phyloP scores from a whole-genome alignment of 2,888 invertebrate genomes.

The Scaptomyza cyrtandrae region DNA sequence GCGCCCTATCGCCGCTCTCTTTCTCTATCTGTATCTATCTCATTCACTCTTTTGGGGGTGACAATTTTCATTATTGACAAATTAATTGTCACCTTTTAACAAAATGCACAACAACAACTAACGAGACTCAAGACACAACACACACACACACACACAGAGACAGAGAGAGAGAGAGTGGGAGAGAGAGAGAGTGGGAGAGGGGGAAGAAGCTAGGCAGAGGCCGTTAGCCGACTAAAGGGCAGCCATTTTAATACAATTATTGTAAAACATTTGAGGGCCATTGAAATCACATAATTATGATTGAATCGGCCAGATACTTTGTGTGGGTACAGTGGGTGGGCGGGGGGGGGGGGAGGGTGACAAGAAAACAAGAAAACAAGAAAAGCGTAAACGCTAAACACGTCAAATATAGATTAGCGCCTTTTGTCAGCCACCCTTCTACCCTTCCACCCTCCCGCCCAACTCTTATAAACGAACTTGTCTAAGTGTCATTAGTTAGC shows the following conservation, averaged over 20 bases:
- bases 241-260: conserved; percentile 62
- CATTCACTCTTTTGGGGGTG: conserved; percentile 14
- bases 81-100: conserved; percentile 84
- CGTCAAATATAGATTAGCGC: conserved; percentile 82
- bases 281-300: conserved; percentile 81
- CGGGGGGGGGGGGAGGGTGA: background rate
- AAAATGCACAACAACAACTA: conserved; percentile 63
- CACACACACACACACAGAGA: background rate
- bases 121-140: conserved; percentile 19
- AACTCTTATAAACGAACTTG: conserved; percentile 21
- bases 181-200: background rate
- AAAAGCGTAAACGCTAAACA: conserved; percentile 73
- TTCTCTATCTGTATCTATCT: background rate
- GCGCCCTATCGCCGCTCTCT: background rate
- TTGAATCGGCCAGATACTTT: conserved; percentile 53
- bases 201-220: background rate
- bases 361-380: conserved; percentile 3
- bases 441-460: background rate
- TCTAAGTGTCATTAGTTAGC: conserved; percentile 60
- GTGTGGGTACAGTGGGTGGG: background rate
- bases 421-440: conserved; percentile 52
- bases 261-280: conserved; percentile 31
- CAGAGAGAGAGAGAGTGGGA: background rate
- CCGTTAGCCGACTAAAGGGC: conserved; percentile 16
- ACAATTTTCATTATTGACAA: conserved; percentile 81